Conservation (phyloP, 2,797 vertebrate genomes). For the Trachurus trachurus region DNA sequence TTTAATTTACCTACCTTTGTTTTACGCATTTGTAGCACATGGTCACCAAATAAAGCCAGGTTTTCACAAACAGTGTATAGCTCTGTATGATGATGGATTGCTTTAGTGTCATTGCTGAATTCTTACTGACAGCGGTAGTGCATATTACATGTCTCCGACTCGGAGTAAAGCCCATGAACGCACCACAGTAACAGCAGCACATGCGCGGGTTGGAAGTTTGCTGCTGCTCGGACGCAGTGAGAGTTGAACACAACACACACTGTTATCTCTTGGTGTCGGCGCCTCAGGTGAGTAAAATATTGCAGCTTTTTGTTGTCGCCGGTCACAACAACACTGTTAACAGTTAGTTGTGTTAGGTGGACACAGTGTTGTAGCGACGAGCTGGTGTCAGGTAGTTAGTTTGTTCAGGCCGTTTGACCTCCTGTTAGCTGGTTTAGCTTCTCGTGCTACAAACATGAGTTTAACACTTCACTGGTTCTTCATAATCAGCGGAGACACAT, state of each 20-base stretch:
- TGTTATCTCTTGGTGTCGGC: background rate
- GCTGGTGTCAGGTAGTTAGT: background rate
- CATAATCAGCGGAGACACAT: no score
- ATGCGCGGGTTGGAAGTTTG: slow-evolving; percentile 12
- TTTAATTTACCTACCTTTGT: background rate
- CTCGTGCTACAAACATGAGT: background rate
- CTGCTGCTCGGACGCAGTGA: background rate
- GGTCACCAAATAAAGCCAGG: background rate
- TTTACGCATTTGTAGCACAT: background rate
- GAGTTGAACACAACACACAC: background rate
- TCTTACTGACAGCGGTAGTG: background rate
- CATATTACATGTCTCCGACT: background rate
- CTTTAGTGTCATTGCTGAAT: background rate
- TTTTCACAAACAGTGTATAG: no score
- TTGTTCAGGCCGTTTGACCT: background rate
- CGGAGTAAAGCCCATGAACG: background rate
- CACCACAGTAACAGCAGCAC: background rate
- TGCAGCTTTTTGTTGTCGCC: background rate
- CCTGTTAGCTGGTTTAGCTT: slow-evolving; percentile 11
- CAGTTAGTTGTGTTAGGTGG: background rate
- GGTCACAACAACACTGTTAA: accelerated
- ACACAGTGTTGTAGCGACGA: background rate
- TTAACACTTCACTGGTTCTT: no score
- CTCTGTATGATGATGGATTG: background rate
- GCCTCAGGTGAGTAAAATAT: slow-evolving; percentile 6